Base-by-base conservation (phyloP, 1,140 invertebrate species). In the Dreissena rostriformis region DNA sequence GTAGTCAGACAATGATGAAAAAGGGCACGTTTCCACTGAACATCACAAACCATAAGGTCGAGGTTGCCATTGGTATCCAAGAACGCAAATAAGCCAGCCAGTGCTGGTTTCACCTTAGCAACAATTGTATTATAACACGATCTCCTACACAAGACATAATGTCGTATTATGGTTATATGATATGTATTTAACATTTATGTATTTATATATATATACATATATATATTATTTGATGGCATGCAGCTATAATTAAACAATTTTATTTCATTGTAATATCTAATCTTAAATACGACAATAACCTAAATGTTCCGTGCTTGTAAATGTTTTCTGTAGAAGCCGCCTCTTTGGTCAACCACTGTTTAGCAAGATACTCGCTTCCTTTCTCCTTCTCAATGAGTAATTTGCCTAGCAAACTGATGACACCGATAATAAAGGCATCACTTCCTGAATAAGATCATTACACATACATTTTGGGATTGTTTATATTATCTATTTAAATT, bases 21-120 rank as follows among this genome's bases (percentile, higher is more conserved):
- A 24, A 73, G 15, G 49, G 63, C 15, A 12, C 15, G 29, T 55
- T 79, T 84, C 86, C 87, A 90, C 14, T 72, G 24, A 28, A 19
- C 55, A 57, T 80, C 66, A 39, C 70, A 26, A 8, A 67, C 61
- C n/a, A 91, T 65, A 29, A 91, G 67, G n/a, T 91, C 86, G 28
- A 91, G 75, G 76, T 91, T 91, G 15, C 68, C 19, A 72, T 91
- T 89, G 0, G 86, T 90, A 75, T 91, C 90, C 26, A 88, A 53
- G 74, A 82, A 88, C 15, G 90, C 86, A n/a, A 90, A 84, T 39
- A 90, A 77, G 7, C 81, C 87, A 75, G 90, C 89, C 49, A 91
- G 71, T 19, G 89, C 76, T 19, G 89, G 89, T 11, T 82, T 76
- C 6, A 91, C 80, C 65, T 90, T 89, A 5, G 73, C 73, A 68